A percentile compares a stretch with the other conserved stretches of the same genome.
Evolutionary conservation across 2,797 vertebrate species (phyloP).

Genomic region (Pseudotriccus pelzelni): DNA sequence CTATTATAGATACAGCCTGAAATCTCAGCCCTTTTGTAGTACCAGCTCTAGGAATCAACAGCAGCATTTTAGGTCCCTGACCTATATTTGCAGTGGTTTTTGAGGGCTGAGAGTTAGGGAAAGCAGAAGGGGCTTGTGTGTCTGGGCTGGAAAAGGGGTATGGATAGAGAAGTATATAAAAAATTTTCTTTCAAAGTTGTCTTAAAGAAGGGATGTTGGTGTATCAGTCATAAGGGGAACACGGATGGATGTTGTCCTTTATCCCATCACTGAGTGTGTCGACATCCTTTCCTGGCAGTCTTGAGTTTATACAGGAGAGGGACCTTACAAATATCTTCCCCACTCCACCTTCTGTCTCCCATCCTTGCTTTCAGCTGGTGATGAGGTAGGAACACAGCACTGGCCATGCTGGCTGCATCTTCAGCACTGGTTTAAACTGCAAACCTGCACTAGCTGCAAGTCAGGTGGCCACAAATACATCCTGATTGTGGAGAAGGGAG

Average conservation of each 20-base stretch:
- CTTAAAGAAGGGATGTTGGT: background rate
- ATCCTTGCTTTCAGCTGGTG: background rate
- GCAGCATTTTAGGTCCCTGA: background rate
- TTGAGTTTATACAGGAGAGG: background rate
- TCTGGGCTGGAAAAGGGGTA: background rate
- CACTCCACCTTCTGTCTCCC: background rate
- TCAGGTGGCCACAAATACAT: background rate
- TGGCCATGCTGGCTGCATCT: background rate
- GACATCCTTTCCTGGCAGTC: background rate
- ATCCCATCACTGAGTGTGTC: background rate
- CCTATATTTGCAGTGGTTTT: background rate
- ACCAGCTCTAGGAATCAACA: background rate
- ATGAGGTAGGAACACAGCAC: background rate
- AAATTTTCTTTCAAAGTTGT: background rate
- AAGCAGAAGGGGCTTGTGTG: background rate
- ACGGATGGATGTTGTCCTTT: background rate
- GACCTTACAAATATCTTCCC: background rate
- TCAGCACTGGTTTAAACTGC: background rate
- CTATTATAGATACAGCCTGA: background rate
- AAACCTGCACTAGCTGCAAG: background rate
- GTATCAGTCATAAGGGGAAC: background rate
- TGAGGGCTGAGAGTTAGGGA: background rate
- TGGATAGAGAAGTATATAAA: background rate
- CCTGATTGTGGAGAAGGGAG: background rate
- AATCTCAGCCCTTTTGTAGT: background rate